Percentiles rank a stretch among this genome's conserved stretches.
These are phyloP conservation scores for Eilema sororculum DNA, from an alignment of 2,888 invertebrate genomes.

Conservation along the genomic window DNA sequence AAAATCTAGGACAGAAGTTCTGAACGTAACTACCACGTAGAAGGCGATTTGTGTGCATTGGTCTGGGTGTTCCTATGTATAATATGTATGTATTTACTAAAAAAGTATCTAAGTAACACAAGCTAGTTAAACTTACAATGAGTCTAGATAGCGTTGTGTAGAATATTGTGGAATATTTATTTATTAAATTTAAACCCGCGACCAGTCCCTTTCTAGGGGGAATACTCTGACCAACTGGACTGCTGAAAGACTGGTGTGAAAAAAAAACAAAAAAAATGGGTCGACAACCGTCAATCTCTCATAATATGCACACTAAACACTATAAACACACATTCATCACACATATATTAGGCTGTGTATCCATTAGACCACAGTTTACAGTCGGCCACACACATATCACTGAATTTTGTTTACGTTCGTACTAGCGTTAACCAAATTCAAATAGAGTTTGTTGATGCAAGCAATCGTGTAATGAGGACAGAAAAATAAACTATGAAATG, in stretches of 20 bases:
- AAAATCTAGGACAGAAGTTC: no score
- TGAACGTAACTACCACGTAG: no score
- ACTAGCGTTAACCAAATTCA: slow-evolving; percentile 60
- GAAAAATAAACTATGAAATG: slow-evolving; percentile 45
- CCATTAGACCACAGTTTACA: slow-evolving; percentile 69
- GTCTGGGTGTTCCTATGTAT: no score
- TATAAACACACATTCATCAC: slow-evolving; percentile 40
- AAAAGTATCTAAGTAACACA: no score
- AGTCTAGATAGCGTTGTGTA: no score
- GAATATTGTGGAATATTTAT: no score
- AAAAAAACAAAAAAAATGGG: not conserved
- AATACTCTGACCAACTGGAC: no score
- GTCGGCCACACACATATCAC: slow-evolving; percentile 61
- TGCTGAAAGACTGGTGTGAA: not conserved
- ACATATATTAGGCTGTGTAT: slow-evolving; percentile 57
- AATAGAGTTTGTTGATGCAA: slow-evolving; percentile 55
- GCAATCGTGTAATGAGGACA: slow-evolving; percentile 56
- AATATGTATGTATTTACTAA: no score
- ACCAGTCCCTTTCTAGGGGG: no score
- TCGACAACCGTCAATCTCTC: slow-evolving; percentile 21
- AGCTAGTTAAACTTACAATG: no score
- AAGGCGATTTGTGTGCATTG: no score
- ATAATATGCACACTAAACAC: slow-evolving; percentile 27
- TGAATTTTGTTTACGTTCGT: slow-evolving; percentile 52
- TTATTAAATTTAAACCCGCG: no score